Conservation (phyloP, 1,140 invertebrate species). For the Streblospio benedicti region DNA sequence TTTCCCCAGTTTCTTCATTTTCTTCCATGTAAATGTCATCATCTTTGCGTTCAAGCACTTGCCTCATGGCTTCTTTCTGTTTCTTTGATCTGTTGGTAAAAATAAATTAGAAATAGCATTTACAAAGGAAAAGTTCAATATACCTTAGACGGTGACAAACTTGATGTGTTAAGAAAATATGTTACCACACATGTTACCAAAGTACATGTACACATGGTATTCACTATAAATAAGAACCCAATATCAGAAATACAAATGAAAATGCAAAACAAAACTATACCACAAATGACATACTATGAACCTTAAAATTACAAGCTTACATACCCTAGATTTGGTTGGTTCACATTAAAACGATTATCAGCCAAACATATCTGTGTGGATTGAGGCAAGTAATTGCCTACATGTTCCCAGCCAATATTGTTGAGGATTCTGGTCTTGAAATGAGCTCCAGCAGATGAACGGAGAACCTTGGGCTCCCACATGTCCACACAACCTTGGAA, state of each 20-base stretch:
- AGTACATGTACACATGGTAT: too few species aligned
- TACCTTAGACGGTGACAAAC: slow-evolving; percentile 5
- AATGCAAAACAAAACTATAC: slow-evolving; percentile 27
- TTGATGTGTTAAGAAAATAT: too few species aligned
- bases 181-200: too few species aligned
- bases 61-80: not conserved
- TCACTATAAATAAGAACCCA: too few species aligned
- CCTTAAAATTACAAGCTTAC: slow-evolving; percentile 48
- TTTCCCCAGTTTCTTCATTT: slow-evolving; percentile 17
- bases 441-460: slow-evolving; percentile 71
- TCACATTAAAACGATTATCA: slow-evolving; percentile 45
- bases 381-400: slow-evolving; percentile 50
- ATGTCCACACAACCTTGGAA: slow-evolving; percentile 81
- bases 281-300: slow-evolving; percentile 25
- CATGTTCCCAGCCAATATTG: slow-evolving; percentile 58
- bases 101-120: slow-evolving; percentile 2
- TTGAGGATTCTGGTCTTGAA: slow-evolving; percentile 64
- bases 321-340: not conserved
- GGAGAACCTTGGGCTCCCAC: slow-evolving; percentile 79
- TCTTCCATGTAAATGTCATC: slow-evolving; percentile 22
- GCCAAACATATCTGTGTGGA: slow-evolving; percentile 61
- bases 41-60: slow-evolving; percentile 20
- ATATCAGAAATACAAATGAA: too few species aligned
- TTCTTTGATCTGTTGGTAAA: not conserved
- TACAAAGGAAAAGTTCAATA: slow-evolving; percentile 8